phyloP scores from a whole-genome alignment of 2,797 vertebrate genomes.

The Babyrousa celebensis region DNA sequence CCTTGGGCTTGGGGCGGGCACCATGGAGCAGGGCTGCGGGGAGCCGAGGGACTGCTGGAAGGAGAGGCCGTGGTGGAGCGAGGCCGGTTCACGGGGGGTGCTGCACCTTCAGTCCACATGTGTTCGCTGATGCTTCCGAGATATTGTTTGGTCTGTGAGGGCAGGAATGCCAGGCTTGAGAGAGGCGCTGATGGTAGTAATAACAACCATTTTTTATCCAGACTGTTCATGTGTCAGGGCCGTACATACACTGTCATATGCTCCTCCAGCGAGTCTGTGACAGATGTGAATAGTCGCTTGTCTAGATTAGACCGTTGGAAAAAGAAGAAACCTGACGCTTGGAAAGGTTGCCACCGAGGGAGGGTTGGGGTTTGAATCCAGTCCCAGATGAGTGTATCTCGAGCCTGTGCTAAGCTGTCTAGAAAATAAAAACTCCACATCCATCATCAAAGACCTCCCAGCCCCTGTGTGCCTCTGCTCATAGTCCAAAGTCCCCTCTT shows the following conservation, averaged over 20 bases:
- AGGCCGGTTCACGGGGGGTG: background rate
- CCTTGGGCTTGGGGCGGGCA: background rate
- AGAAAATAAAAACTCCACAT: background rate
- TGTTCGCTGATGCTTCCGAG: background rate
- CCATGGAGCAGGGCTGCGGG: background rate
- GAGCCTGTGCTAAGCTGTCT: background rate
- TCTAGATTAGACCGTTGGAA: background rate
- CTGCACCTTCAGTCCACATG: background rate
- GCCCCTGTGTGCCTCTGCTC: background rate
- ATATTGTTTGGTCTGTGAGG: background rate
- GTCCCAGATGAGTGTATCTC: background rate
- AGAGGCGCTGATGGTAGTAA: background rate
- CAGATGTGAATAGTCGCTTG: background rate
- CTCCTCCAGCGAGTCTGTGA: background rate
- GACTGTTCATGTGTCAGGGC: background rate
- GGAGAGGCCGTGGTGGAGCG: background rate
- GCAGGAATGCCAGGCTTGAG: background rate
- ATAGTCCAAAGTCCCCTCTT: background rate
- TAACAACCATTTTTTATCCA: background rate
- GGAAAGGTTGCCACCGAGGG: background rate
- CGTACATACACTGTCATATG: background rate
- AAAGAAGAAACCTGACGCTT: background rate
- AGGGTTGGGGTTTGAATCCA: conserved; percentile 11
- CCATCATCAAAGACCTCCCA: background rate
- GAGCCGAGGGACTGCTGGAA: background rate